phyloP scores from a whole-genome alignment of 2,113 vertebrate species.

The Pyrgilauda ruficollis region DNA sequence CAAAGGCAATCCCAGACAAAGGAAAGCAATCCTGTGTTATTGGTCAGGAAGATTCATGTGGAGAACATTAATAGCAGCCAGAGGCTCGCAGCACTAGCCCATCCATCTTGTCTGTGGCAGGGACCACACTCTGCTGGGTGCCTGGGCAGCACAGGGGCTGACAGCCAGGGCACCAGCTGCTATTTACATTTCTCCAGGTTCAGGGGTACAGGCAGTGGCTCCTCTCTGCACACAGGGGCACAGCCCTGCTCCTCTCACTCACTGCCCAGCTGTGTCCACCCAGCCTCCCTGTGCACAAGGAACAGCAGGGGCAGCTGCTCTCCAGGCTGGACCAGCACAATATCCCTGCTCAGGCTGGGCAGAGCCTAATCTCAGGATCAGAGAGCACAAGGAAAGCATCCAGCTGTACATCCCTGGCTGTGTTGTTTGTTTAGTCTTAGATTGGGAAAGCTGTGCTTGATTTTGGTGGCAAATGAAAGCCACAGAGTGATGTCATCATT shows the following conservation, averaged over 20 bases:
- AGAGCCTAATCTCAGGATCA: not conserved
- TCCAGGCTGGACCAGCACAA: not conserved
- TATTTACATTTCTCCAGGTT: not conserved
- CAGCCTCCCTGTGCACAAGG: fast-evolving
- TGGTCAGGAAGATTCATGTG: not conserved
- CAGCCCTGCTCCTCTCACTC: not conserved
- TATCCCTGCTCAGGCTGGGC: not conserved
- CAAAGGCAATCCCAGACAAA: not conserved
- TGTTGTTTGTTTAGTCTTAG: not conserved
- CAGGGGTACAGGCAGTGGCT: not conserved
- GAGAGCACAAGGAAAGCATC: not conserved
- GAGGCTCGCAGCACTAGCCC: not conserved
- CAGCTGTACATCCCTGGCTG: too few relatives aligned
- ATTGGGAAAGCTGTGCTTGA: not conserved
- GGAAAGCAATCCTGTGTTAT: not conserved
- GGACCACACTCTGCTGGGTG: not conserved
- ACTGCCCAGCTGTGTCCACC: fast-evolving
- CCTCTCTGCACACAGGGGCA: fast-evolving
- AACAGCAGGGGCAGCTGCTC: not conserved
- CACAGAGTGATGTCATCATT: not conserved
- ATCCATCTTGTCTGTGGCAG: not conserved
- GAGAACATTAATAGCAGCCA: not conserved
- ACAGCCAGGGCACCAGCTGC: not conserved
- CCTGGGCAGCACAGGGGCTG: not conserved
- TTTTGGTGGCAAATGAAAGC: not conserved